These are phyloP conservation scores for Chlamydotis undulata DNA, from an alignment of 2,113 vertebrate genomes.

Conservation along the genomic window DNA sequence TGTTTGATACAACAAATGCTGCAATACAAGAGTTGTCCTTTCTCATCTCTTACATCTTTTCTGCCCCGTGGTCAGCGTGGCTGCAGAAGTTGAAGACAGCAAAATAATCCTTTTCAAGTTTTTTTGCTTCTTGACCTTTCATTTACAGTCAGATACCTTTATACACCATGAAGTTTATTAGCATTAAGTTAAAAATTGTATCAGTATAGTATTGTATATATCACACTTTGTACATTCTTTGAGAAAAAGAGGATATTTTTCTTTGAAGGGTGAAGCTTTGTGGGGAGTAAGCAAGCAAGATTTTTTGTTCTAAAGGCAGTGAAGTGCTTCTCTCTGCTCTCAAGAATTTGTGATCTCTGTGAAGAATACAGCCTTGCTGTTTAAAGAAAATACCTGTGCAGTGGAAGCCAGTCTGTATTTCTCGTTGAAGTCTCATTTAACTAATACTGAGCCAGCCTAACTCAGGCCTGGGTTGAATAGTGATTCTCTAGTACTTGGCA, in stretches of 20 bases:
- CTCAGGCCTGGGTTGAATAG: not conserved
- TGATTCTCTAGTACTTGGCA: not conserved
- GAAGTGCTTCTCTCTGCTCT: not conserved
- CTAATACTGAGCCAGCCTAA: not conserved
- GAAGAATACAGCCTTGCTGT: not conserved
- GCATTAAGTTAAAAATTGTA: not conserved
- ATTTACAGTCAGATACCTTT: not conserved
- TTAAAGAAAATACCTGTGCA: not conserved
- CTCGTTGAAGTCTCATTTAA: not conserved
- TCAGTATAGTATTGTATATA: not conserved
- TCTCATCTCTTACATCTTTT: not conserved
- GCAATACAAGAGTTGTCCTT: fast-evolving
- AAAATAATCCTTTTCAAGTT: not conserved
- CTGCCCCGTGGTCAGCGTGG: not conserved
- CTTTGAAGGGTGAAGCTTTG: not conserved
- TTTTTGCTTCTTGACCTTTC: not conserved
- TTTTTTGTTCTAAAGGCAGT: not conserved
- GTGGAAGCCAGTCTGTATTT: not conserved
- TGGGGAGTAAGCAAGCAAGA: not conserved
- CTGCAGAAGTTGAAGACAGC: not conserved
- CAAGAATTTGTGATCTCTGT: not conserved
- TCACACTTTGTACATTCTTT: not conserved
- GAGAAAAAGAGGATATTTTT: not conserved
- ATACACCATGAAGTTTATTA: not conserved
- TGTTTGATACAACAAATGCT: not conserved